Percentiles rank a stretch among this genome's conserved stretches.
phyloP scores from a whole-genome alignment of 2,797 vertebrate genomes.

The Alosa sapidissima region DNA sequence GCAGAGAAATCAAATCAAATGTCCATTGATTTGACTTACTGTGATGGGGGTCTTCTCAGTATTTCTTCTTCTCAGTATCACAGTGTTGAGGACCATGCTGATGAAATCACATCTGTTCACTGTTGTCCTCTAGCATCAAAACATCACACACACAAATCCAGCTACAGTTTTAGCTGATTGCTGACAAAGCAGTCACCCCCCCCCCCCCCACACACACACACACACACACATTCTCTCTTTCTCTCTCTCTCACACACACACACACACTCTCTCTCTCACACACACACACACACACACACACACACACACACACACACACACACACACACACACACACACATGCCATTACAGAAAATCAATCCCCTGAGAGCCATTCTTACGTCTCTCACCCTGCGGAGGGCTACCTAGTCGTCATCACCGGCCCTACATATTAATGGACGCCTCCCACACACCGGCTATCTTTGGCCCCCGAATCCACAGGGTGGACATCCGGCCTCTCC shows the following conservation, averaged over 20 bases:
- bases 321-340: not conserved
- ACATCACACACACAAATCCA: not conserved
- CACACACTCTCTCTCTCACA: constrained; percentile 9
- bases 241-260: not conserved
- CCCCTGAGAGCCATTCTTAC: constrained; percentile 27
- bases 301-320: not conserved
- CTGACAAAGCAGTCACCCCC: not conserved
- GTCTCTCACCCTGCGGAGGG: not conserved
- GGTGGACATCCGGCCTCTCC: too few relatives aligned
- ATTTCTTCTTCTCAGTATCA: too few relatives aligned
- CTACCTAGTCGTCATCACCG: constrained; percentile 40
- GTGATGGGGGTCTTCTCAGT: not conserved
- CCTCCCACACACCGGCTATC: constrained; percentile 49
- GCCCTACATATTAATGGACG: constrained; percentile 51
- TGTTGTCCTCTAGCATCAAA: not conserved
- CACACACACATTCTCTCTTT: not conserved
- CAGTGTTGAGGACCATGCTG: not conserved
- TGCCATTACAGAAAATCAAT: constrained; percentile 34
- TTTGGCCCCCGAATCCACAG: constrained; percentile 38
- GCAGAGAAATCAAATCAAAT: not conserved
- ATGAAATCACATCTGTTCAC: not conserved
- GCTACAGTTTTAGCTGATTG: not conserved
- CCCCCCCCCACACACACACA: not conserved
- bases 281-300: constrained; percentile 12
- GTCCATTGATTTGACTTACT: not conserved